These are phyloP conservation scores for Toxostoma redivivum DNA, from an alignment of 2,113 vertebrate genomes.

Conservation along the genomic window DNA sequence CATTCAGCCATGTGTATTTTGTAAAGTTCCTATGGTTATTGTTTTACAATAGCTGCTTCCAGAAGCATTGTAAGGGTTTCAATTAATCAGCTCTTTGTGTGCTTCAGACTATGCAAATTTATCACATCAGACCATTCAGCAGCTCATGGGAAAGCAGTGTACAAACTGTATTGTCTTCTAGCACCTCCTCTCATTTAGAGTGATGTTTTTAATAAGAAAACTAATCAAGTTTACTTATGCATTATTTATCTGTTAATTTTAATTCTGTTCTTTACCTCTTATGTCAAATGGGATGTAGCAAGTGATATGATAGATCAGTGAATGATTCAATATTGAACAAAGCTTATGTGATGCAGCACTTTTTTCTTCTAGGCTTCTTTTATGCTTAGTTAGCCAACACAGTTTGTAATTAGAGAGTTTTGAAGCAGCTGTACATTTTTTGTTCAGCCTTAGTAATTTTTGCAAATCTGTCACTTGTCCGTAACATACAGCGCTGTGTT, in stretches of 20 bases:
- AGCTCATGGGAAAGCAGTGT: constrained; percentile 91
- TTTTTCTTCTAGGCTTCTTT: constrained; percentile 49
- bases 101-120: constrained; percentile 98
- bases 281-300: constrained; percentile 69
- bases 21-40: constrained; percentile 87
- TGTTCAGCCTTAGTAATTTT: constrained; percentile 1
- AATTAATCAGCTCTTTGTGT: constrained; percentile 98
- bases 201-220: constrained; percentile 98
- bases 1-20: constrained; percentile 82
- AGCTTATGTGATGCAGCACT: constrained; percentile 68
- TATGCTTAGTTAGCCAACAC: constrained; percentile 40
- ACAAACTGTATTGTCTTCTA: constrained; percentile 92
- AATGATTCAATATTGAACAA: constrained; percentile 63
- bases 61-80: constrained; percentile 87
- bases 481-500: fast-evolving
- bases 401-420: constrained; percentile 41
- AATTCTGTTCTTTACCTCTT: constrained; percentile 63
- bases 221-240: constrained; percentile 87
- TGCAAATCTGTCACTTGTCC: not conserved
- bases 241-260: constrained; percentile 81
- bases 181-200: constrained; percentile 87
- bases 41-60: constrained; percentile 86
- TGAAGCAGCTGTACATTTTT: constrained; percentile 26
- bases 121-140: constrained; percentile 92
- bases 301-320: constrained; percentile 69